Percentiles rank a stretch among this genome's conserved stretches.
Conservation (phyloP, 2,888 invertebrate species). For the Thymelicus sylvestris region DNA sequence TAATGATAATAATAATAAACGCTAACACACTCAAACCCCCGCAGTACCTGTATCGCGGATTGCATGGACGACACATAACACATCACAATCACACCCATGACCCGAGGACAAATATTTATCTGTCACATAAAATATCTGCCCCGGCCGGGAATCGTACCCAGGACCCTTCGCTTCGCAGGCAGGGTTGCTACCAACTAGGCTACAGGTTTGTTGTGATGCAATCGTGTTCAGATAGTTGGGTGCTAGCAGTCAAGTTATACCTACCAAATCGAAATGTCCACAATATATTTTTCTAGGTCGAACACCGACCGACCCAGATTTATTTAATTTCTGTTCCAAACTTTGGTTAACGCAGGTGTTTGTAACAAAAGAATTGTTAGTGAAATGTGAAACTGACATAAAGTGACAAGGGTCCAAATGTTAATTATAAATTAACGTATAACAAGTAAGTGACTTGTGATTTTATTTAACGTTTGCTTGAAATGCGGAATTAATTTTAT, state of each 20-base stretch:
- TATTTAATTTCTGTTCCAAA: constrained; percentile 1
- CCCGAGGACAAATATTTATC: too few relatives aligned
- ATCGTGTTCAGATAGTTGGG: too few relatives aligned
- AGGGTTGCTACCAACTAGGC: too few relatives aligned
- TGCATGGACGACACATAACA: too few relatives aligned
- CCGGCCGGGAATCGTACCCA: too few relatives aligned
- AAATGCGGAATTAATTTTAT: neutral
- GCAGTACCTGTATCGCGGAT: too few relatives aligned
- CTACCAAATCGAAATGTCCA: neutral
- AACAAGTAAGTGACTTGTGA: neutral
- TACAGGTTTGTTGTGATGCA: too few relatives aligned
- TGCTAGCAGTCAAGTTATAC: neutral
- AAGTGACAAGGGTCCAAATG: constrained; percentile 2
- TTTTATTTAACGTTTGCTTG: neutral
- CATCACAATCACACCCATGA: too few relatives aligned
- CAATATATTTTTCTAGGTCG: neutral
- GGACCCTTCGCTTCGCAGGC: too few relatives aligned
- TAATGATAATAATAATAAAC: too few relatives aligned
- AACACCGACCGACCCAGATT: neutral
- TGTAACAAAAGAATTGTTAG: constrained; percentile 7
- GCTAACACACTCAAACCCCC: too few relatives aligned
- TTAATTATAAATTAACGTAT: constrained; percentile 1
- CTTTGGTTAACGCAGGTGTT: constrained; percentile 1
- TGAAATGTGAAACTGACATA: constrained; percentile 2
- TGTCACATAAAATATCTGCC: too few relatives aligned